Evolutionary conservation across 2,888 invertebrate species (phyloP).

Genomic region (Pimpla rufipes): DNA sequence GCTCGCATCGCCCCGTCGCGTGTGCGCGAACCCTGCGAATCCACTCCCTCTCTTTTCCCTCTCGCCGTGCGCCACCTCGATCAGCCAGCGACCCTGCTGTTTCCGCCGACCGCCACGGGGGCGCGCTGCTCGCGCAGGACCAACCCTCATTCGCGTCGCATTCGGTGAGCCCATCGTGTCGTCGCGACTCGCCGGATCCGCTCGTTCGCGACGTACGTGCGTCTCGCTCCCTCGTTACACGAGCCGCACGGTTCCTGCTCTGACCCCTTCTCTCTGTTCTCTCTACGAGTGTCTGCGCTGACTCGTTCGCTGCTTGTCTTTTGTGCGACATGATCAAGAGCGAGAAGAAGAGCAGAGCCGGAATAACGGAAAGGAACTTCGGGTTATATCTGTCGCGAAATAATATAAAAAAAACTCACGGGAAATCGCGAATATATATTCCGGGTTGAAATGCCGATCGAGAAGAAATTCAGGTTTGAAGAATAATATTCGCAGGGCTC

Average conservation of each 20-base stretch:
- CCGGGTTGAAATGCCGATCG: neutral
- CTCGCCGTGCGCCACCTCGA: neutral
- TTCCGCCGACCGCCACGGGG: constrained; percentile 78
- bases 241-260: constrained; percentile 2
- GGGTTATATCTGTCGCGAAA: no score
- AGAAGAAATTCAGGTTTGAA: neutral
- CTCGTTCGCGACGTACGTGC: constrained; percentile 17
- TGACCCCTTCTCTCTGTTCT: constrained; percentile 7
- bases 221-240: constrained; percentile 9
- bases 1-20: constrained; percentile 47
- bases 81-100: constrained; percentile 71
- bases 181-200: constrained; percentile 56
- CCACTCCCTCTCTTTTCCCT: neutral
- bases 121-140: constrained; percentile 82
- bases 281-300: constrained; percentile 12
- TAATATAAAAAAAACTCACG: no score
- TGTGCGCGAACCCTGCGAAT: constrained; percentile 64
- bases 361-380: neutral
- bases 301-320: constrained; percentile 13
- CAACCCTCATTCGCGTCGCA: constrained; percentile 80
- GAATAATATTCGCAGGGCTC: no score
- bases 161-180: constrained; percentile 76
- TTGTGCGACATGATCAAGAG: constrained; percentile 31
- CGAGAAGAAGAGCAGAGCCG: neutral
- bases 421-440: neutral